phyloP scores from a whole-genome alignment of 1,140 invertebrate species.

The Triops cancriformis region DNA sequence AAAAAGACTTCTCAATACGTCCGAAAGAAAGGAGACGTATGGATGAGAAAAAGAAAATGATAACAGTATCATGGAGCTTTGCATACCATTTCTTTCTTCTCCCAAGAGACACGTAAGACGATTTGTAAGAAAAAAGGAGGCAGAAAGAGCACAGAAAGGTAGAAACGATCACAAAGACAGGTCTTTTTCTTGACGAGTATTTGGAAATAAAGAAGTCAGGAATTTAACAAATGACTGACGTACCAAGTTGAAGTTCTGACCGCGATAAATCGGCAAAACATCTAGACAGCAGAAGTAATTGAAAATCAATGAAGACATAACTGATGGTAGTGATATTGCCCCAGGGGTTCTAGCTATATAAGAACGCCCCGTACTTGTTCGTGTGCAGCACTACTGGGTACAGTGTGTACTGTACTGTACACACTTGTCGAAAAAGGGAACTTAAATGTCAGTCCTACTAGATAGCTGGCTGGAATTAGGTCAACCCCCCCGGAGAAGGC shows the following conservation, averaged over 20 bases:
- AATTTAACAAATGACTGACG: not conserved
- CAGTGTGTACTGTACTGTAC: not conserved
- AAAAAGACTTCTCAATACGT: not conserved
- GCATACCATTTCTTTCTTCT: not conserved
- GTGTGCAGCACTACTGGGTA: not conserved
- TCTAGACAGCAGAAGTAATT: not conserved
- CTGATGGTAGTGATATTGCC: too few species aligned
- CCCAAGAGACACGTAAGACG: not conserved
- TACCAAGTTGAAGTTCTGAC: not conserved
- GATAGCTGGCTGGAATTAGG: not conserved
- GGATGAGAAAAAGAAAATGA: not conserved
- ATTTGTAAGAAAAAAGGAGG: not conserved
- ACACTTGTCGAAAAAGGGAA: not conserved
- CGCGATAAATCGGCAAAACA: not conserved
- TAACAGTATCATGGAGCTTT: constrained; percentile 3
- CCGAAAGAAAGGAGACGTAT: not conserved
- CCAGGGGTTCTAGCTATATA: too few species aligned
- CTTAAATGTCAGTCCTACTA: not conserved
- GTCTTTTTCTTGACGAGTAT: not conserved
- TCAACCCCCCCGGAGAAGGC: not conserved
- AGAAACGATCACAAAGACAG: not conserved
- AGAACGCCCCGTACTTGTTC: too few species aligned
- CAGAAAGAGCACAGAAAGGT: too few species aligned
- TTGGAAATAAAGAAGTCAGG: not conserved
- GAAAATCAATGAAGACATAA: not conserved